A percentile compares a stretch with the other conserved stretches of the same genome.
These are phyloP conservation scores for Poecile atricapillus DNA, from an alignment of 2,113 vertebrate species.

Conservation along the genomic window DNA sequence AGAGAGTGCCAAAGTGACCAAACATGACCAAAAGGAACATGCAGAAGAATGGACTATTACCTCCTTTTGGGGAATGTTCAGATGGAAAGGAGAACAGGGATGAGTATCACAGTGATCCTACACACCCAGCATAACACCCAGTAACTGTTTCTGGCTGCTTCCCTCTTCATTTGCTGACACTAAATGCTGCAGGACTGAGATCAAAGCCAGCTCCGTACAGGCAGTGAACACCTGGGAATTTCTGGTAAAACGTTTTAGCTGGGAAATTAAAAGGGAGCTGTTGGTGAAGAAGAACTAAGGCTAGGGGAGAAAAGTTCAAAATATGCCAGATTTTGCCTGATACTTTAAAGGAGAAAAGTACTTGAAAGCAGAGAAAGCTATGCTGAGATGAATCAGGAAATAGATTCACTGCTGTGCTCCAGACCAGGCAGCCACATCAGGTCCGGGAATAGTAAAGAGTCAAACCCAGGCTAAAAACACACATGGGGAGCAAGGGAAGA, in stretches of 20 bases:
- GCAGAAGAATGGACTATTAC: not conserved
- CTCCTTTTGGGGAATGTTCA: fast-evolving
- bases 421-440: not conserved
- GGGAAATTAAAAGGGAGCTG: not conserved
- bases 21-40: not conserved
- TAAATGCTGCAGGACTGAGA: not conserved
- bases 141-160: not conserved
- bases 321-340: not conserved
- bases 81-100: not conserved
- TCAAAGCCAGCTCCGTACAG: not conserved
- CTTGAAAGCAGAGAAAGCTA: not conserved
- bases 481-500: not conserved
- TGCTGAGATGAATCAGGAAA: not conserved
- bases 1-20: not conserved
- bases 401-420: not conserved
- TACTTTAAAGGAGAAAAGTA: not conserved
- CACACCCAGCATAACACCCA: not conserved
- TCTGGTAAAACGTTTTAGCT: not conserved
- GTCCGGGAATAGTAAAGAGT: not conserved
- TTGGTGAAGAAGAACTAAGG: not conserved
- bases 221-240: not conserved
- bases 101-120: not conserved
- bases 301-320: not conserved
- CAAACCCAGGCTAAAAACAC: not conserved
- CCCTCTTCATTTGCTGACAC: not conserved